Conservation (phyloP, 2,113 vertebrate species). For the Macquaria ambigua region DNA sequence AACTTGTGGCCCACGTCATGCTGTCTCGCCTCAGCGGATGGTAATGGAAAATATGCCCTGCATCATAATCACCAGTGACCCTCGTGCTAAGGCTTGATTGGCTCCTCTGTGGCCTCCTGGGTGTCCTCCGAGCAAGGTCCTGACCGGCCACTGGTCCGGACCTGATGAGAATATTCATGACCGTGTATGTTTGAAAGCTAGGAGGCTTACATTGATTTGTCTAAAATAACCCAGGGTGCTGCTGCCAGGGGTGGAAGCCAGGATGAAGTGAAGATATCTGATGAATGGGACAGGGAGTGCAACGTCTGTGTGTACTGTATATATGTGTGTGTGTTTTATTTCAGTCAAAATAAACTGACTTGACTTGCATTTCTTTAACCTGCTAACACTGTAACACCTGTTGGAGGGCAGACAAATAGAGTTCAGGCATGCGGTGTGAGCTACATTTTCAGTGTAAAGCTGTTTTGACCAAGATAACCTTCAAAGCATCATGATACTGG, state of each 20-base stretch:
- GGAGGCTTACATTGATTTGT: conserved; percentile 63
- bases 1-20: conserved; percentile 63
- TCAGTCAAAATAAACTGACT: conserved; percentile 14
- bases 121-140: conserved; percentile 76
- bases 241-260: conserved; percentile 16
- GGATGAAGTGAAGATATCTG: conserved; percentile 15
- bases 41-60: conserved; percentile 72
- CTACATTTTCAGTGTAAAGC: neutral
- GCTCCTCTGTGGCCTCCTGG: conserved; percentile 63
- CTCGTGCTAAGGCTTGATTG: conserved; percentile 65
- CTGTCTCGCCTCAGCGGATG: conserved; percentile 66
- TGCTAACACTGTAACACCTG: neutral
- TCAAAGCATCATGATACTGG: neutral
- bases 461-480: conserved; percentile 19
- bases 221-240: conserved; percentile 54
- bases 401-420: neutral
- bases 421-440: neutral
- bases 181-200: conserved; percentile 45
- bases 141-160: conserved; percentile 53
- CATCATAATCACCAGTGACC: conserved; percentile 78
- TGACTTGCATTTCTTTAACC: conserved; percentile 29
- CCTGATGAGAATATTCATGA: conserved; percentile 80
- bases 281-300: neutral
- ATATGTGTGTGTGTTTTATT: neutral
- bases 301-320: neutral